Evolutionary conservation across 2,888 invertebrate genomes (phyloP), one percentile per base, ranked within the genome.

Genomic region (Lithosia quadra): DNA sequence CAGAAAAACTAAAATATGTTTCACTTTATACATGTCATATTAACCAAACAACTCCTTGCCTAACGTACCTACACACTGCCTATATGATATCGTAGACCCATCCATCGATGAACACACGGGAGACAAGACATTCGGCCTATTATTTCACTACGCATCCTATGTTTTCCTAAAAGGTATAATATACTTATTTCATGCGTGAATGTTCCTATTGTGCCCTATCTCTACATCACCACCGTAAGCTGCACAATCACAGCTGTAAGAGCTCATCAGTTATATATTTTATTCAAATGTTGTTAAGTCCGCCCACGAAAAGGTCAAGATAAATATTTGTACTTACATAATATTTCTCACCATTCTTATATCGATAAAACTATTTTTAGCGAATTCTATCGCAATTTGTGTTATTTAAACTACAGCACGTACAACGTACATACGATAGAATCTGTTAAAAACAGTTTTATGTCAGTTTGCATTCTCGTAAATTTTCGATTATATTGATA

Each of bases 211-310:
- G 1, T n/a, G n/a, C 18, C 18, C n/a, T n/a, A 49, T 5, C 18
- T n/a, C 18, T 1, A n/a, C n/a, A n/a, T 8, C 57, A 57, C 15
- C 15, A 56, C 13, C 56, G n/a, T n/a, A n/a, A n/a, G n/a, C n/a
- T n/a, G n/a, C n/a, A n/a, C n/a, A n/a, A n/a, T n/a, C n/a, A n/a
- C n/a, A 56, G 56, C 18, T 11, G 28, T 57, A 57, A 28, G 9
- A 58, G 22, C 28, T 60, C 28, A 53, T 24, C 21, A 34, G 60
- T 66, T 66, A 60, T 24, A 60, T 60, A 55, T 66, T 66, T 24
- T 60, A n/a, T n/a, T n/a, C n/a, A 21, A 10, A 55, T 60, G 55
- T 60, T 61, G 55, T 61, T 60, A 28, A n/a, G 22, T 60, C 28
- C 18, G 5, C n/a, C 49, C 13, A 34, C 28, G 60, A 60, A 59